Evolutionary conservation across 2,888 invertebrate genomes (phyloP).

Genomic region (Chromoteleia sp.): DNA sequence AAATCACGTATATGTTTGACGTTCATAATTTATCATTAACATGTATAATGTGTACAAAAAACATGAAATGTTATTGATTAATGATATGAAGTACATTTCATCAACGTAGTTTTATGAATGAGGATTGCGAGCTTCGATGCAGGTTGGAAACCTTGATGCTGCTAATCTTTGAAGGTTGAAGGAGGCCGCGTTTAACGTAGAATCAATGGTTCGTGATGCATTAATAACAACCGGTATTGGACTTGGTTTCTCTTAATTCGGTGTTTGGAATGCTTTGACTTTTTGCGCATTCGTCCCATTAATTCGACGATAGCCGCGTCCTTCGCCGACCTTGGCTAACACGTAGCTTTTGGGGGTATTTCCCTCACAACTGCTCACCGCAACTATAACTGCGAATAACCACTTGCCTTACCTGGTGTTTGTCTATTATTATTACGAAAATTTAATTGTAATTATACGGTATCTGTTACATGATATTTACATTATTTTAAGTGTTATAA

Average conservation of each 20-base stretch:
- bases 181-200: conserved; percentile 71
- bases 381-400: conserved; percentile 85
- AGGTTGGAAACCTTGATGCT: conserved; percentile 83
- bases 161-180: conserved; percentile 83
- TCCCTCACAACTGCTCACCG: conserved; percentile 85
- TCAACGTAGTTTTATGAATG: conserved; percentile 41
- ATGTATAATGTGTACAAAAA: conserved; percentile 9
- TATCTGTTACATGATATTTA: conserved; percentile 70
- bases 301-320: conserved; percentile 68
- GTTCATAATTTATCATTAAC: conserved; percentile 36
- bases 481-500: conserved; percentile 50
- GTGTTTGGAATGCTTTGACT: conserved; percentile 36
- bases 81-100: conserved; percentile 19
- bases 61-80: conserved; percentile 1
- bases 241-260: conserved; percentile 27
- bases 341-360: conserved; percentile 84
- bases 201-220: conserved; percentile 44
- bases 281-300: conserved; percentile 15
- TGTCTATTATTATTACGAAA: conserved; percentile 81
- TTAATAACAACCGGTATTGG: conserved; percentile 25
- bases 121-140: conserved; percentile 76
- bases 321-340: conserved; percentile 83
- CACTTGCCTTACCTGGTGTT: conserved; percentile 85
- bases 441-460: conserved; percentile 74
- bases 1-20: conserved; percentile 63